Conservation (phyloP, 2,888 invertebrate species). For the Autographa gamma region DNA sequence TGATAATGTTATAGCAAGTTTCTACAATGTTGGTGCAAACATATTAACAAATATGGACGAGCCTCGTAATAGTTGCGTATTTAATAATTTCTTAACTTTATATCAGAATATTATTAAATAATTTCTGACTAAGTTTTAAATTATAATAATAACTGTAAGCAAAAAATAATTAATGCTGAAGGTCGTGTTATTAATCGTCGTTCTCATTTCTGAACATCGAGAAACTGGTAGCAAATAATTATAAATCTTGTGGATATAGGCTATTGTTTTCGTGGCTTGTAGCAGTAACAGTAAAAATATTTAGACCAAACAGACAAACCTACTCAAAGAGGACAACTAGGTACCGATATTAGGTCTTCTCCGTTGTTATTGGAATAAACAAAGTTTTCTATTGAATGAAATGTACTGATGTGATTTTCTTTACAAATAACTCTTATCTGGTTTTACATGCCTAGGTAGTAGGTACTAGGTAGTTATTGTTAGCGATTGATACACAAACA, state of each 20-base stretch:
- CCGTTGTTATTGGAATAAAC: background rate
- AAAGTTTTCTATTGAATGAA: background rate
- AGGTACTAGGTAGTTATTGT: background rate
- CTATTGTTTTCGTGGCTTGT: slow-evolving; percentile 43
- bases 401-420: background rate
- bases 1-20: background rate
- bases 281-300: slow-evolving; percentile 15
- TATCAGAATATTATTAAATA: background rate
- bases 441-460: background rate
- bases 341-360: slow-evolving; percentile 16
- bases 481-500: background rate
- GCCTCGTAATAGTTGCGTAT: background rate
- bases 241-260: slow-evolving; percentile 51
- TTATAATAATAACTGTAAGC: slow-evolving; percentile 18
- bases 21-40: background rate
- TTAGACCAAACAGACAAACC: slow-evolving; percentile 32
- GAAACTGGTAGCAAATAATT: slow-evolving; percentile 30
- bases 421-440: background rate
- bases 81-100: background rate
- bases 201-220: slow-evolving; percentile 48
- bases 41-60: background rate
- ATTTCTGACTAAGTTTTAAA: background rate
- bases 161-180: slow-evolving; percentile 24
- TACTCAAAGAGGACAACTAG: slow-evolving; percentile 10
- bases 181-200: slow-evolving; percentile 43